phyloP scores from a whole-genome alignment of 2,797 vertebrate species.

The Melanotaenia nigrans region DNA sequence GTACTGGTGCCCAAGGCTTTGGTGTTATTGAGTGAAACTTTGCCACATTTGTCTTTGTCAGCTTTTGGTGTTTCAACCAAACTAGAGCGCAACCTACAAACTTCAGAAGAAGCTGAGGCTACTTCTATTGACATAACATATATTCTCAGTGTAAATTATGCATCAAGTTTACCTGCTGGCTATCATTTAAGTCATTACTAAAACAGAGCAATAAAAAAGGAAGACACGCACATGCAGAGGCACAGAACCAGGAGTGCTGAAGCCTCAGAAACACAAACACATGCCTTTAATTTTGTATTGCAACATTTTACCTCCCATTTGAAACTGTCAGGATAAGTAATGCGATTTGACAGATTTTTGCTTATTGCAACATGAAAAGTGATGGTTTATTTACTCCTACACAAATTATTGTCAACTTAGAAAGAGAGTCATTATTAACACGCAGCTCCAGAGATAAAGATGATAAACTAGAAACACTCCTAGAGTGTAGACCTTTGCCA shows the following conservation, averaged over 20 bases:
- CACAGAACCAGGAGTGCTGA: neutral
- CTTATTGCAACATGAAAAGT: neutral
- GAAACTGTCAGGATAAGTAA: neutral
- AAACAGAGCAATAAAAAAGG: slow-evolving; percentile 16
- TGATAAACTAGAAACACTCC: no score
- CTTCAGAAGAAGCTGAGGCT: slow-evolving; percentile 8
- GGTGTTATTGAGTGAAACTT: slow-evolving; percentile 59
- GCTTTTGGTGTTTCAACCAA: slow-evolving; percentile 41
- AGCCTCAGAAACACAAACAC: no score
- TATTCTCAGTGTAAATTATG: slow-evolving; percentile 54
- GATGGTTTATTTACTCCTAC: neutral
- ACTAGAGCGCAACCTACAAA: slow-evolving; percentile 16
- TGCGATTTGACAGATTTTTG: neutral
- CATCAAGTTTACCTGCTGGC: slow-evolving; percentile 15
- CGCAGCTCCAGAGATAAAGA: neutral
- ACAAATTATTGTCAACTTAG: neutral
- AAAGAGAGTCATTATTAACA: neutral
- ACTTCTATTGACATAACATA: slow-evolving; percentile 31
- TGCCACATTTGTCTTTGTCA: slow-evolving; percentile 51
- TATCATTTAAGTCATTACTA: slow-evolving; percentile 29
- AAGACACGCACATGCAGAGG: neutral
- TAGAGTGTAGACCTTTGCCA: no score
- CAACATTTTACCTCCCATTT: neutral
- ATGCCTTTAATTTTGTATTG: neutral
- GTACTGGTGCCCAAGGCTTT: slow-evolving; percentile 35